Conservation (phyloP, 1,140 invertebrate species). For the Leptinotarsa undecemlineata region DNA sequence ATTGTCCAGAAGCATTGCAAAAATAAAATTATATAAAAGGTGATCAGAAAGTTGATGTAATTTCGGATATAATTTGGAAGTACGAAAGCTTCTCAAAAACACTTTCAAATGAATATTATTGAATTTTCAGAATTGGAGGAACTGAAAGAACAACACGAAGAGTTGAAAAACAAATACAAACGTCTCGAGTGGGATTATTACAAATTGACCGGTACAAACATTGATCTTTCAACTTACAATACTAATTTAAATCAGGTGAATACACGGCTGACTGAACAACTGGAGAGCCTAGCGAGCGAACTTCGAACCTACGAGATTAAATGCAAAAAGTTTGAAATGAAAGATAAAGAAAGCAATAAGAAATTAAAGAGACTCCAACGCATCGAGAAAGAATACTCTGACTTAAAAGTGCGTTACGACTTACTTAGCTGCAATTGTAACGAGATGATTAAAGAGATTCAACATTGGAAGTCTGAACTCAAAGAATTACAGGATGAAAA, state of each 20-base stretch:
- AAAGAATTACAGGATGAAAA: neutral
- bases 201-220: neutral
- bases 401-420: neutral
- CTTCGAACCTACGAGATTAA: neutral
- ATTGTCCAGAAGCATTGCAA: too few relatives aligned
- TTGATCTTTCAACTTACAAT: constrained; percentile 6
- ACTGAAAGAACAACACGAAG: neutral
- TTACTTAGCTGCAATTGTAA: neutral
- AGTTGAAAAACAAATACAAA: neutral
- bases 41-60: too few relatives aligned
- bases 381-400: neutral
- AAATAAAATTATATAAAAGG: too few relatives aligned
- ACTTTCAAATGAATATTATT: neutral
- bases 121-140: constrained; percentile 3
- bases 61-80: too few relatives aligned
- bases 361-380: neutral
- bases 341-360: neutral
- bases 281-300: neutral
- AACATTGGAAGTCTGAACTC: neutral
- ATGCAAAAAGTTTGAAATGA: neutral
- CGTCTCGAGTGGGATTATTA: neutral
- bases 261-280: constrained; percentile 4
- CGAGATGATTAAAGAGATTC: neutral
- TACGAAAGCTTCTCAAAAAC: neutral
- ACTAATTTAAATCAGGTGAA: neutral